Evolutionary conservation across 2,888 invertebrate species (phyloP), one percentile per base, ranked within the genome.

Genomic region (Trissolcus brochymenae): DNA sequence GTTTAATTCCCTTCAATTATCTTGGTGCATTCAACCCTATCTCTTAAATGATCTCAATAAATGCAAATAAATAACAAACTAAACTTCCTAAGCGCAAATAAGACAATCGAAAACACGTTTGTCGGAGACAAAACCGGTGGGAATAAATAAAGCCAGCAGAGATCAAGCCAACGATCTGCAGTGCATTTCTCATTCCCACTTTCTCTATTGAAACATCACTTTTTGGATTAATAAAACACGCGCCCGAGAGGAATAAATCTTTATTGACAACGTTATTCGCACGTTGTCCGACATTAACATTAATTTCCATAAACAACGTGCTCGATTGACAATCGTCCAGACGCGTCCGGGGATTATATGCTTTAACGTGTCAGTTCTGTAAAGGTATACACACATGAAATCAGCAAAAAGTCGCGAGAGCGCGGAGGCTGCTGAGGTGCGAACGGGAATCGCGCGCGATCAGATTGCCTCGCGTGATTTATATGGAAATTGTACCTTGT

Each of bases 401-500:
- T 61, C 67, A 11, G 35, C 64, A 64, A 73, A 73, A 68, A 73
- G 49, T 56, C 43, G 35, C 57, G 51, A 54, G 41, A 29, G 9
- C 29, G 35, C 43, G 49, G 53, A 60, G 65, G 50, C 67, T 61
- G 68, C 49, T 7, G 49, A 77, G 68, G 62, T 71, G 76, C 64
- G 64, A 68, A 77, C 65, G 67, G 49, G 76, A n/a, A 67, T 59
- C 59, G 73, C 55, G 53, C 71, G 64, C 29, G 68, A 77, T 73
- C 72, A 77, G 73, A 77, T 77, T 64, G 73, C 73, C 53, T 7
- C 46, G 46, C 7, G 77, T 73, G 77, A 77, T 77, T 77, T 78
- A 78, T 78, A 78, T 73, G 73, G 77, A 78, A 78, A 78, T 78
- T 78, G 73, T 70, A 74, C 41, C 77, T 73, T 74, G 73, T 78